These are phyloP conservation scores for Mugil cephalus DNA, from an alignment of 2,113 vertebrate genomes.

Conservation along the genomic window DNA sequence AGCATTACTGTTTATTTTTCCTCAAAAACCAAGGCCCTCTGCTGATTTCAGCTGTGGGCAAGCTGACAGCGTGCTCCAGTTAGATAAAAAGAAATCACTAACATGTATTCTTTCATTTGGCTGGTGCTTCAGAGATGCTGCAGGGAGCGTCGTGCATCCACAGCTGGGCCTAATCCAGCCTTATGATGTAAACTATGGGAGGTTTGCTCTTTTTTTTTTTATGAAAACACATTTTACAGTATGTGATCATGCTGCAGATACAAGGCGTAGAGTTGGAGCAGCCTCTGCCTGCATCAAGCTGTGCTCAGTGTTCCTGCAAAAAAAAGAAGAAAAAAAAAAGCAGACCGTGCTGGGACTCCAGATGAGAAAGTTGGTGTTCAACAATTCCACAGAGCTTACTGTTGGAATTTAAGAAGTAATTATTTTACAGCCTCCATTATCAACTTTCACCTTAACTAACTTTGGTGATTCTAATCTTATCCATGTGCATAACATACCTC, in stretches of 20 bases:
- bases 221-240: constrained; percentile 16
- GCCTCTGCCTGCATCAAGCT: constrained; percentile 34
- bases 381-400: constrained; percentile 21
- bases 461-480: neutral
- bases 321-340: too few species aligned
- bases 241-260: constrained; percentile 39
- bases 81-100: constrained; percentile 54
- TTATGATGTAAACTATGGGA: constrained; percentile 45
- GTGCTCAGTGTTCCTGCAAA: constrained; percentile 45
- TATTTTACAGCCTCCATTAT: constrained; percentile 19
- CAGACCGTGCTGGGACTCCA: constrained; percentile 14
- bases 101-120: constrained; percentile 53
- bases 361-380: constrained; percentile 25
- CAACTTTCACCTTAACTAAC: neutral
- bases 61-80: constrained; percentile 49
- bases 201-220: constrained; percentile 12
- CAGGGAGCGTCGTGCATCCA: constrained; percentile 22
- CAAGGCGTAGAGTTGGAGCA: constrained; percentile 10
- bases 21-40: constrained; percentile 6
- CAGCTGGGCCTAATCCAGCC: constrained; percentile 35
- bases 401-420: constrained; percentile 24
- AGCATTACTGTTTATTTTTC: constrained; percentile 27
- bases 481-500: neutral
- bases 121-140: constrained; percentile 29
- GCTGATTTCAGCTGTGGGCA: constrained; percentile 33